phyloP scores from a whole-genome alignment of 2,113 vertebrate genomes.

The Hucho hucho region DNA sequence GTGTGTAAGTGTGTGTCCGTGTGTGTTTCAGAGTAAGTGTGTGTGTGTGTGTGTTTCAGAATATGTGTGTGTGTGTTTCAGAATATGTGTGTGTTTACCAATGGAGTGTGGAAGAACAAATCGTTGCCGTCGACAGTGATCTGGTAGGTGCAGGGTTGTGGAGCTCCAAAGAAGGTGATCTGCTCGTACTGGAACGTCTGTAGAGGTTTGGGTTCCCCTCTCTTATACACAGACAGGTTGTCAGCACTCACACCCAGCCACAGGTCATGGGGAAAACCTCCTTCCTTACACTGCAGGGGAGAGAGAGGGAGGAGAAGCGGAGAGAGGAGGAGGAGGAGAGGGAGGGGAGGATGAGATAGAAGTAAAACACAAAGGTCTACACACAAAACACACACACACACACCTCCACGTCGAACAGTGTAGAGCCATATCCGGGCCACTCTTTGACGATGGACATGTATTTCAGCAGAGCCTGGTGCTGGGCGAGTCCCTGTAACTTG shows the following conservation, averaged over 20 bases:
- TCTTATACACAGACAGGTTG: conserved; percentile 87
- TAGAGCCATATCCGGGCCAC: conserved; percentile 91
- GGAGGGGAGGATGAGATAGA: neutral
- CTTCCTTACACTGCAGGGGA: conserved; percentile 84
- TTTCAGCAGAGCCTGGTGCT: conserved; percentile 91
- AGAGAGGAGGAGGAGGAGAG: neutral
- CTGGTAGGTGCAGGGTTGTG: conserved; percentile 89
- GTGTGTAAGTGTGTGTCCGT: no score
- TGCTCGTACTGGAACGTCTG: conserved; percentile 92
- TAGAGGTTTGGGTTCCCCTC: conserved; percentile 86
- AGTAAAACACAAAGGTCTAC: neutral
- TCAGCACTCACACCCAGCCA: conserved; percentile 90
- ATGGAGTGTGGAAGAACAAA: conserved; percentile 89
- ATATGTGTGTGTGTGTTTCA: neutral
- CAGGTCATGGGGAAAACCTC: conserved; percentile 90
- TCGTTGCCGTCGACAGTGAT: conserved; percentile 92
- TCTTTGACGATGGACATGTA: conserved; percentile 91
- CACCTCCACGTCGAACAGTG: conserved; percentile 92
- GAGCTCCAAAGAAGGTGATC: conserved; percentile 90
- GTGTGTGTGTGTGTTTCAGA: neutral
- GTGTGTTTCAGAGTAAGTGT: no score
- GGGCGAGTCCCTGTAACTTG: conserved; percentile 83
- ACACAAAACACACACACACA: conserved; percentile 22
- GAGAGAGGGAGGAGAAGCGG: conserved; percentile 7
- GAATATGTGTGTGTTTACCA: conserved; percentile 65